Conservation (phyloP, 2,113 vertebrate species). For the Ctenomys sociabilis region DNA sequence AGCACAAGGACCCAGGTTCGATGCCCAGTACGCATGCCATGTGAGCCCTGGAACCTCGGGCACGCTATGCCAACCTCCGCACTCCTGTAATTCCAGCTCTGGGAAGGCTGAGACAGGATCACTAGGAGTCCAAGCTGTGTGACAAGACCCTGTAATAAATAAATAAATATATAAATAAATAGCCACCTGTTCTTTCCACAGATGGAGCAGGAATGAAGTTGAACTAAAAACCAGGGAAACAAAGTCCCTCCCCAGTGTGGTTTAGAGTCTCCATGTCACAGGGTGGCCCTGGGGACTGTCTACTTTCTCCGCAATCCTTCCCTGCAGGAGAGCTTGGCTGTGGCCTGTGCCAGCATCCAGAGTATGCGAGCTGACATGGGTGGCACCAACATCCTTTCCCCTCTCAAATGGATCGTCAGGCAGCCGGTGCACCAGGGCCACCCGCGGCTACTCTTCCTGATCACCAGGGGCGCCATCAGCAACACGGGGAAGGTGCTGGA, state of each 20-base stretch:
- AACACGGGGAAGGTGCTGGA: slow-evolving; percentile 94
- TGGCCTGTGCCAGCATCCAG: slow-evolving; percentile 91
- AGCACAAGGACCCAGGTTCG: too few relatives aligned
- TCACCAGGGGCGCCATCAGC: slow-evolving; percentile 88
- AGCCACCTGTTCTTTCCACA: not conserved
- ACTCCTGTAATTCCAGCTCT: too few relatives aligned
- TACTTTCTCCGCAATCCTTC: not conserved
- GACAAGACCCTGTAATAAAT: too few relatives aligned
- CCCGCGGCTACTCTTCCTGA: slow-evolving; percentile 93
- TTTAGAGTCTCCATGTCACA: not conserved
- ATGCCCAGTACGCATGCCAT: too few relatives aligned
- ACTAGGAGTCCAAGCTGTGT: too few relatives aligned
- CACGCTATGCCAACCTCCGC: too few relatives aligned
- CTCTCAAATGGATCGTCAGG: slow-evolving; percentile 92
- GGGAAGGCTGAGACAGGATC: too few relatives aligned
- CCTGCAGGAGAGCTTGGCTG: slow-evolving; percentile 90
- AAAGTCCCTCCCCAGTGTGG: not conserved
- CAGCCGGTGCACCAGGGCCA: slow-evolving; percentile 92
- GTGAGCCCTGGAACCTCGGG: too few relatives aligned
- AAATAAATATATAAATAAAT: too few relatives aligned
- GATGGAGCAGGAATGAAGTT: not conserved
- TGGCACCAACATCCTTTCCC: slow-evolving; percentile 91
- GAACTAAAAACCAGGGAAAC: not conserved
- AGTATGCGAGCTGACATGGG: slow-evolving; percentile 94
- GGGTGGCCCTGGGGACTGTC: not conserved